Conservation (phyloP, 2,113 vertebrate genomes). For the Erythrocercus mccallii region DNA sequence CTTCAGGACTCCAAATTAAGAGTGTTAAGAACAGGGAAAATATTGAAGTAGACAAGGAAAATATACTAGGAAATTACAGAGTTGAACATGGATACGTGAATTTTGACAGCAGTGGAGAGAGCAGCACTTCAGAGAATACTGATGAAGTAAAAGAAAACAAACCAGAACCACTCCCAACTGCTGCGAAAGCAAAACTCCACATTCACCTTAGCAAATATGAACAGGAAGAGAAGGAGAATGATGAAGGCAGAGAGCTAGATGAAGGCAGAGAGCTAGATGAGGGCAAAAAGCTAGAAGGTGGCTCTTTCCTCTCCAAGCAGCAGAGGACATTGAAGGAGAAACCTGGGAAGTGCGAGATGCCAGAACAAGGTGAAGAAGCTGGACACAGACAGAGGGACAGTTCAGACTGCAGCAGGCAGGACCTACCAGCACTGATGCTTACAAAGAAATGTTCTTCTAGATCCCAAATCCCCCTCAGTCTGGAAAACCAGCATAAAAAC, state of each 20-base stretch:
- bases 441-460: slow-evolving; percentile 46
- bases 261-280: not conserved
- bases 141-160: not conserved
- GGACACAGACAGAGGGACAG: not conserved
- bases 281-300: not conserved
- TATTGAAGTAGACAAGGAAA: not conserved
- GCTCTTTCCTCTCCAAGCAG: slow-evolving; percentile 9
- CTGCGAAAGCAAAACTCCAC: not conserved
- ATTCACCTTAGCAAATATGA: not conserved
- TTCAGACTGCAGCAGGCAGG: not conserved
- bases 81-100: not conserved
- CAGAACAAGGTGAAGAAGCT: slow-evolving; percentile 7
- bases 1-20: not conserved
- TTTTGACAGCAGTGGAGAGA: slow-evolving; percentile 29
- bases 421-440: not conserved
- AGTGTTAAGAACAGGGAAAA: not conserved
- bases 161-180: not conserved
- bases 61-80: not conserved
- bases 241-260: not conserved
- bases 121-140: not conserved
- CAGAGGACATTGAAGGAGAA: slow-evolving; percentile 29
- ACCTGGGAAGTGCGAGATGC: not conserved
- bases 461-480: slow-evolving; percentile 56
- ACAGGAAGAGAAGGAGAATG: not conserved
- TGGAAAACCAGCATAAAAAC: slow-evolving; percentile 67